Conservation (phyloP, 1,140 invertebrate species). For the Nomia melanderi region DNA sequence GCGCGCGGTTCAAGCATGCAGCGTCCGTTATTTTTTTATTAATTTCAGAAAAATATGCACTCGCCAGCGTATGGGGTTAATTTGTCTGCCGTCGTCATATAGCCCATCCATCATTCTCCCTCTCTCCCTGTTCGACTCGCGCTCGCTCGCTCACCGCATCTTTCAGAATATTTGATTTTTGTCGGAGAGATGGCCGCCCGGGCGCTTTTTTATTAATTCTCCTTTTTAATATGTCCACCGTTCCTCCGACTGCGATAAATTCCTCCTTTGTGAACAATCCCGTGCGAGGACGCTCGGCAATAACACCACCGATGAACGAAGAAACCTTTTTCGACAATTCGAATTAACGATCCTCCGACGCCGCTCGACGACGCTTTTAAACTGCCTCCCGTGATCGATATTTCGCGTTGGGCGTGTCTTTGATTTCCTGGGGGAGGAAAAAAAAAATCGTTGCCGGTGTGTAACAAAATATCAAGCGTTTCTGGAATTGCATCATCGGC, state of each 20-base stretch:
- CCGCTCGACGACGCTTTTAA: not conserved
- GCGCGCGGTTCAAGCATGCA: not conserved
- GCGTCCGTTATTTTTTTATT: slow-evolving; percentile 45
- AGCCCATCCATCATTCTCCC: slow-evolving; percentile 28
- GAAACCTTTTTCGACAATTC: slow-evolving; percentile 8
- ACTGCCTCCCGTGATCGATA: not conserved
- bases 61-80: slow-evolving; percentile 33
- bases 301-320: too few relatives aligned
- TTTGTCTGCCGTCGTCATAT: slow-evolving; percentile 45
- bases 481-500: slow-evolving; percentile 42
- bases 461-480: slow-evolving; percentile 45
- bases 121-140: slow-evolving; percentile 14
- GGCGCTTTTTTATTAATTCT: not conserved
- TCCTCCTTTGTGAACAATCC: not conserved
- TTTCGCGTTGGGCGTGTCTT: slow-evolving; percentile 1
- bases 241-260: slow-evolving; percentile 4
- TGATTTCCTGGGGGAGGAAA: not conserved
- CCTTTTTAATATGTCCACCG: not conserved
- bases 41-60: slow-evolving; percentile 46
- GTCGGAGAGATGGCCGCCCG: not conserved
- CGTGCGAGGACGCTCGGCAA: not conserved
- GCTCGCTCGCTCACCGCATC: not conserved
- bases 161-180: slow-evolving; percentile 34
- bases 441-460: slow-evolving; percentile 21
- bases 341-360: not conserved